phyloP scores from a whole-genome alignment of 2,113 vertebrate genomes.

The Brevimyrus niger region DNA sequence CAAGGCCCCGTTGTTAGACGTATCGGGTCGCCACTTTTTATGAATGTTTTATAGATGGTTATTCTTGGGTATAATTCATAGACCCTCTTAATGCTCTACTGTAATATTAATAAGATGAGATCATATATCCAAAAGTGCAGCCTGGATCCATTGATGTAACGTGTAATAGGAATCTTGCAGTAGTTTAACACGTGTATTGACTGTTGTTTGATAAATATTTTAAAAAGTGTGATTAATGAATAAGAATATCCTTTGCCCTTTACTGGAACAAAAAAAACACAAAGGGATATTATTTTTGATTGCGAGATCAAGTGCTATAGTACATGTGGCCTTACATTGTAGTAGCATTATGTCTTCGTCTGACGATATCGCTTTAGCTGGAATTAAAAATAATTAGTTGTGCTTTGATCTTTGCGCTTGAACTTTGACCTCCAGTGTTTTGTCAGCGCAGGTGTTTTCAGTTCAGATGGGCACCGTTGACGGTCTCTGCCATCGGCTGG shows the following conservation, averaged over 20 bases:
- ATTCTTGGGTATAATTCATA: neutral
- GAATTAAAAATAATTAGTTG: neutral
- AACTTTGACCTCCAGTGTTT: neutral
- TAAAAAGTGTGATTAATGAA: neutral
- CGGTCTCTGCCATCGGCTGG: neutral
- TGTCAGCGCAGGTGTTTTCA: neutral
- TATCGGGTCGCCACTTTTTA: neutral
- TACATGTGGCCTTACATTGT: neutral
- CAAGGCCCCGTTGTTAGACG: neutral
- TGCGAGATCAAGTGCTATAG: neutral
- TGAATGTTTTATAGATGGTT: slow-evolving; percentile 4
- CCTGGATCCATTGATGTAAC: neutral
- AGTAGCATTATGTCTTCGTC: neutral
- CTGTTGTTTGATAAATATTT: neutral
- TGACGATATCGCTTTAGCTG: neutral
- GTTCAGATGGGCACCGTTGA: neutral
- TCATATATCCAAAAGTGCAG: neutral
- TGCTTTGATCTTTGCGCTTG: neutral
- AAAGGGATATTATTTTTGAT: neutral
- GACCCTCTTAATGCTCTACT: neutral
- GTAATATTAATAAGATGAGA: slow-evolving; percentile 6
- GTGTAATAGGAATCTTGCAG: neutral
- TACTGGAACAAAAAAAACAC: neutral
- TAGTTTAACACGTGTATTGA: neutral
- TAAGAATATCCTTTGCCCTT: neutral